A percentile compares a stretch with the other conserved stretches of the same genome.
Conservation (phyloP, 2,797 vertebrate species). For the Leptodactylus fallax region DNA sequence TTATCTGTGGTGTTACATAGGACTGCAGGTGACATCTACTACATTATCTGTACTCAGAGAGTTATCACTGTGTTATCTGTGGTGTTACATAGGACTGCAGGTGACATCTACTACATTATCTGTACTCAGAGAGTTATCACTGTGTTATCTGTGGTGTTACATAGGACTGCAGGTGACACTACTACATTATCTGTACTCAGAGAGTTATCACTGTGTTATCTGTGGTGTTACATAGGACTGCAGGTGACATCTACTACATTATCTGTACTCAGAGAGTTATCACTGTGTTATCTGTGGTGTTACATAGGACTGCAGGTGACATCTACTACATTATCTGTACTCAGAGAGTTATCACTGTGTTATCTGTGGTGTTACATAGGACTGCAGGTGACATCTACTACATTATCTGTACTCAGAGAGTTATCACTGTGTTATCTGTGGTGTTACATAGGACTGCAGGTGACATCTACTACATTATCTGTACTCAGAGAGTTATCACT, state of each 20-base stretch:
- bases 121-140: background rate
- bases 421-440: background rate
- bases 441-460: background rate
- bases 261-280: no score
- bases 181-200: background rate
- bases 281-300: no score
- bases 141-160: background rate
- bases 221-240: conserved; percentile 3
- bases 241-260: background rate
- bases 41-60: background rate
- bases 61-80: background rate
- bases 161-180: background rate
- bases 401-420: background rate
- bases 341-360: no score
- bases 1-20: no score
- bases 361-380: no score
- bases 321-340: conserved; percentile 10
- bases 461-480: background rate
- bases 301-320: conserved; percentile 3
- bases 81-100: background rate
- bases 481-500: background rate
- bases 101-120: background rate
- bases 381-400: background rate
- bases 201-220: conserved; percentile 6
- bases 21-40: background rate